A percentile compares a stretch with the other conserved stretches of the same genome.
phyloP scores from a whole-genome alignment of 2,113 vertebrate genomes.

The Gallinago jamesoni region DNA sequence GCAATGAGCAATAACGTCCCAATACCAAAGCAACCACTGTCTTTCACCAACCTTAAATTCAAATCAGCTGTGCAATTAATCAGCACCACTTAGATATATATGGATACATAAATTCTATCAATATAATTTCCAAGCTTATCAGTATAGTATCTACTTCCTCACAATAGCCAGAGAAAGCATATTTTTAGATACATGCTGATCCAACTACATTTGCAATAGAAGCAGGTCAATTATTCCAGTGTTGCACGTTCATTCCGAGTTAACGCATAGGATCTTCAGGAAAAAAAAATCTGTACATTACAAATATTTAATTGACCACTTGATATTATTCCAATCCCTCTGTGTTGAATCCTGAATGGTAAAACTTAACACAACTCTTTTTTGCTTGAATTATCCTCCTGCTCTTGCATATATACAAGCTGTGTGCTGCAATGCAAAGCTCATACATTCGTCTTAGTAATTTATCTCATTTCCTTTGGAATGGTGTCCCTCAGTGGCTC shows the following conservation, averaged over 20 bases:
- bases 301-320: slow-evolving; percentile 54
- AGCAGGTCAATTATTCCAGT: not conserved
- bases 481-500: slow-evolving; percentile 64
- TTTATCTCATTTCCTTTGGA: slow-evolving; percentile 68
- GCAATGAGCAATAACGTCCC: not conserved
- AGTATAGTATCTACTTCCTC: not conserved
- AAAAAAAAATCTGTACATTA: not conserved
- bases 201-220: not conserved
- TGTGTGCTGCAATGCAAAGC: not conserved
- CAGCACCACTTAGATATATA: not conserved
- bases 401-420: slow-evolving; percentile 25
- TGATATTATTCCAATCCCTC: slow-evolving; percentile 18
- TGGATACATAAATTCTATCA: not conserved
- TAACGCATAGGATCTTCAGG: not conserved
- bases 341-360: slow-evolving; percentile 39
- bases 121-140: not conserved
- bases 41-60: not conserved
- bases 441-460: slow-evolving; percentile 49
- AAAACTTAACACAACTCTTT: slow-evolving; percentile 6
- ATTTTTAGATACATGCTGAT: not conserved
- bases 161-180: not conserved
- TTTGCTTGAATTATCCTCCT: slow-evolving; percentile 43
- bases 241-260: not conserved
- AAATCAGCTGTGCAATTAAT: not conserved
- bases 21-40: not conserved